Evolutionary conservation across 2,888 invertebrate species (phyloP).

Genomic region (Ephialtes manifestator): DNA sequence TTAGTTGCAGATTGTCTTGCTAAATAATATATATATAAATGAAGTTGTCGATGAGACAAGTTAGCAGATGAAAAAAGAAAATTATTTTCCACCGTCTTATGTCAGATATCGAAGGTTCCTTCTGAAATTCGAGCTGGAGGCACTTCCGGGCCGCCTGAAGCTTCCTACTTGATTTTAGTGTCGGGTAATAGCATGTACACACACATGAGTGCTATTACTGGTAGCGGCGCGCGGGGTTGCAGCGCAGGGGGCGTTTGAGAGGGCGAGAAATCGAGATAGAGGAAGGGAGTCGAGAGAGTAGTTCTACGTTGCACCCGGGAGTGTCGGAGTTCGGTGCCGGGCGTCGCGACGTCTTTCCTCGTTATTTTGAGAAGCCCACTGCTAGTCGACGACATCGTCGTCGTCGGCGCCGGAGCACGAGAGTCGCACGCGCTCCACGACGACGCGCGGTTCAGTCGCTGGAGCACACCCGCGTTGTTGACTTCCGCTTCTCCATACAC

Average conservation of each 20-base stretch:
- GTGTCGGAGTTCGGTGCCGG: constrained; percentile 43
- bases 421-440: constrained; percentile 58
- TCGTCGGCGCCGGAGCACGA: constrained; percentile 33
- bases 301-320: constrained; percentile 53
- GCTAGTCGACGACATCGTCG: constrained; percentile 60
- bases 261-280: constrained; percentile 35
- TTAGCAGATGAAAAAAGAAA: not conserved
- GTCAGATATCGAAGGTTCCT: not conserved
- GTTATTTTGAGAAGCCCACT: constrained; percentile 76
- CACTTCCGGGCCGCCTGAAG: constrained; percentile 27
- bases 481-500: constrained; percentile 10
- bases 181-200: not conserved
- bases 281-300: constrained; percentile 36
- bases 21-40: not conserved
- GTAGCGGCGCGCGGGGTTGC: constrained; percentile 1
- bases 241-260: constrained; percentile 15
- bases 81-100: not conserved
- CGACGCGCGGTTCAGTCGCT: constrained; percentile 62
- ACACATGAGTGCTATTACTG: constrained; percentile 12
- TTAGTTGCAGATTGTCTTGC: not conserved
- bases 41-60: not conserved
- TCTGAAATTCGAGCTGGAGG: constrained; percentile 18
- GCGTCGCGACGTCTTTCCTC: constrained; percentile 72
- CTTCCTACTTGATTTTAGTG: constrained; percentile 13
- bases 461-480: constrained; percentile 49